phyloP scores from a whole-genome alignment of 2,888 invertebrate species.

The Chrysina gloriosa region DNA sequence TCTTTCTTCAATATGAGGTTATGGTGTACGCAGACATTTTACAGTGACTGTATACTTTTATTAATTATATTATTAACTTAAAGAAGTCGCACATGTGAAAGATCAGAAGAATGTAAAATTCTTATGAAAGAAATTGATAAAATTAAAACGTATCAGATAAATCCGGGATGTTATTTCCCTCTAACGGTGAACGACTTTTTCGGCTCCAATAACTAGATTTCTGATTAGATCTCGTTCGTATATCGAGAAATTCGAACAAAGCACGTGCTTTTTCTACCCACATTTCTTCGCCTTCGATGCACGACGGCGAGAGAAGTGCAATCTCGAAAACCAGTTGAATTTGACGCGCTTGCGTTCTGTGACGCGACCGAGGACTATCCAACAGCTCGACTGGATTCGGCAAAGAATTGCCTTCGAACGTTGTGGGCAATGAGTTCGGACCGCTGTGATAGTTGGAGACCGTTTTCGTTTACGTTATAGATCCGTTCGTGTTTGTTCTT shows the following conservation, averaged over 20 bases:
- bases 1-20: no score
- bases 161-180: no score
- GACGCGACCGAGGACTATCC: background rate
- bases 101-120: no score
- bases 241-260: background rate
- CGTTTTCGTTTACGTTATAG: background rate
- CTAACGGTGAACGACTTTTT: no score
- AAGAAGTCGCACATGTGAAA: no score
- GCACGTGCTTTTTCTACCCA: background rate
- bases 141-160: no score
- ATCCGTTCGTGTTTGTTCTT: background rate
- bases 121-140: no score
- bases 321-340: conserved; percentile 7
- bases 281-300: background rate
- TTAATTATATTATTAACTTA: no score
- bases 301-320: conserved; percentile 3
- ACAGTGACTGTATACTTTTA: no score
- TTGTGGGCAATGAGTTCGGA: background rate
- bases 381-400: conserved; percentile 13
- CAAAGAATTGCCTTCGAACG: conserved; percentile 12
- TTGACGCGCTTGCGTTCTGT: background rate
- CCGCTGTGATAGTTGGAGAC: background rate
- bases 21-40: no score
- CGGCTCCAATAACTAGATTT: background rate
- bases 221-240: background rate